Evolutionary conservation across 2,797 vertebrate genomes (phyloP), one percentile per base, ranked within the genome.

Genomic region (Falco peregrinus): DNA sequence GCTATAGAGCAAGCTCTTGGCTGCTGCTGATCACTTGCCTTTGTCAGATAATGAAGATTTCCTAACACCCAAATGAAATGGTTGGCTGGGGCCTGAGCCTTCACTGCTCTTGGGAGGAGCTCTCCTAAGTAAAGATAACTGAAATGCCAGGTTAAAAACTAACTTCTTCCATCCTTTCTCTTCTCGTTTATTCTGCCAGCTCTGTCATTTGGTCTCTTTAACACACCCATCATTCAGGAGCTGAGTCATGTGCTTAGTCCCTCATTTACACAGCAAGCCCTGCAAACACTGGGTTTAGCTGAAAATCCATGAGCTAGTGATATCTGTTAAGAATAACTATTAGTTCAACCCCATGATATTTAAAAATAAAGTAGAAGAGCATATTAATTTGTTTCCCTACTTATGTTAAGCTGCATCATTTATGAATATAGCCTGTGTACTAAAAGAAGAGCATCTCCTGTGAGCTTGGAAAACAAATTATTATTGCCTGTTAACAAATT

Each of bases 301-400:
- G 45, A 76, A 92, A 95, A 53, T 45, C 29, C 0, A 0, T 71
- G 26, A 90, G 26, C 26, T 54, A 53, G 35, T 56, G n/a, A 37
- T 57, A 95, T 77, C 80, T 90, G 48, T 89, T 68, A 84, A 89
- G 41, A 68, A 18, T 84, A 90, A 87, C 45, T 79, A 74, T 80
- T 82, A 74, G 74, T 90, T 79, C 24, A 61, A 47, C 14, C 14
- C 45, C 68, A 45, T 26, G n/a, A 64, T 84, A 57, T 87, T 92
- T 80, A 71, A 96, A 91, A 91, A 79, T 84, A 65, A 86, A 70
- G 29, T 56, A 86, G 33, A 79, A 93, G 39, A 82, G 33, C 12
- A n/a, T 60, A 84, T 83, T 8, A 79, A 39, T 95, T 93, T 86
- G 21, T 70, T 93, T 89, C 19, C 6, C 35, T 84, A 43, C 29